Evolutionary conservation across 2,888 invertebrate genomes (phyloP).

Genomic region (Drosophila leonis): DNA sequence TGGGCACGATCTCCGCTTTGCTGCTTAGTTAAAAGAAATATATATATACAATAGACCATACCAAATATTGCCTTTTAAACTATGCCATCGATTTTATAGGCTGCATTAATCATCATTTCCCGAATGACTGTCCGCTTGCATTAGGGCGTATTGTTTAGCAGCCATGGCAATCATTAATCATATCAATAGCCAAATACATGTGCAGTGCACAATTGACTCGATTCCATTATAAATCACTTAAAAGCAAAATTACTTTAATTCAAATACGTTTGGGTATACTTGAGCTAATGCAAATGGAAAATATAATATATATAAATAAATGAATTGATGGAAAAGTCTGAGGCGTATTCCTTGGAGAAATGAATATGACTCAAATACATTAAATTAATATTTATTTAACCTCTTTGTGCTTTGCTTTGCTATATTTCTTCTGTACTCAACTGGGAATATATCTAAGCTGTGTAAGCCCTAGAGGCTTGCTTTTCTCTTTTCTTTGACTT

Average conservation of each 20-base stretch:
- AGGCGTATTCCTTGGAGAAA: background rate
- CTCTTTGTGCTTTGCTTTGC: background rate
- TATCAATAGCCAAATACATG: slow-evolving; percentile 3
- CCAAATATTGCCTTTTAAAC: slow-evolving; percentile 12
- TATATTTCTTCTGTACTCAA: background rate
- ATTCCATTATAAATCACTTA: slow-evolving; percentile 17
- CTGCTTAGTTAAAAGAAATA: slow-evolving; percentile 10
- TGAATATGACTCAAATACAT: background rate
- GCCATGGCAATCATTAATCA: slow-evolving; percentile 39
- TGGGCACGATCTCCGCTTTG: slow-evolving; percentile 8
- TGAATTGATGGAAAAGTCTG: background rate
- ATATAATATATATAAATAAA: background rate
- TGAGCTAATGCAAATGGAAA: background rate
- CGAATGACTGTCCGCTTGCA: slow-evolving; percentile 39
- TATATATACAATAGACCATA: slow-evolving; percentile 5
- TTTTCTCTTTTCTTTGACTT: background rate
- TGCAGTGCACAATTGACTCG: background rate
- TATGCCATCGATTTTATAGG: slow-evolving; percentile 39
- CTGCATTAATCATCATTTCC: slow-evolving; percentile 46
- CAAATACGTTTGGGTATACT: background rate
- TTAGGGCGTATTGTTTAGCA: background rate
- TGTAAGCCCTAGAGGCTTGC: background rate
- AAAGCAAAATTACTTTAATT: background rate
- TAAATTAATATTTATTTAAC: background rate
- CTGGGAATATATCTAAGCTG: background rate